Base-by-base conservation (phyloP, 1,140 invertebrate genomes). In the Eubasilissa regina region DNA sequence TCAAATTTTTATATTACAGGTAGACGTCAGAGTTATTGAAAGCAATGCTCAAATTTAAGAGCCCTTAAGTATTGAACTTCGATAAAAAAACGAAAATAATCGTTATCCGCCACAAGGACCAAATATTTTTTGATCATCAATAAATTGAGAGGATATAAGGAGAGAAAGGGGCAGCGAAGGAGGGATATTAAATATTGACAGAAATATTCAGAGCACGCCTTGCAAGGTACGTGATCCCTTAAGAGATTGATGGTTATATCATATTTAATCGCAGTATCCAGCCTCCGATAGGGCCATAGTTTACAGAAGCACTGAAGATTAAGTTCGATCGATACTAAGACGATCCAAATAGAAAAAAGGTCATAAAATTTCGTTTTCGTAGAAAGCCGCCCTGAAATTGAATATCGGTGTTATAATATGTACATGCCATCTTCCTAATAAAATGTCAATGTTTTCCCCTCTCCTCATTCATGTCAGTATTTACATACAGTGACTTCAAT, bases 241-340 rank as follows among this genome's bases (percentile, higher is more conserved):
- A 45, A 45, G 80, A 81, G 80, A 81, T 81, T 78, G 80, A 81
- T 79, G 77, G 73, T 60, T 76, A 76, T 81, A 78, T 81, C 77
- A 79, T 72, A 81, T 73, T 77, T 81, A 79, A 81, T 81, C 80
- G 80, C 64, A 76, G 62, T 81, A 81, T 78, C 75, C 77, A 48
- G 21, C 47, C 60, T 17, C 19, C 25, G 75, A 75, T 75, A 81
- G 77, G 78, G 60, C 66, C 66, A 70, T 70, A 70, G 66, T 70
- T 70, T 70, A 70, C 66, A 70, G 43, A 12, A 21, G 0, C 60
- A 13, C 60, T 43, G 19, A 64, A 64, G 60, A 64, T 64, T 64
- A 64, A 21, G 21, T 15, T n/a, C 60, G 60, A 64, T 64, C 60
- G 60, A 64, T 64, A 64, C 35, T 64, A 13, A 19, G 60, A n/a